phyloP scores from a whole-genome alignment of 2,888 invertebrate species.

The Labia minor region DNA sequence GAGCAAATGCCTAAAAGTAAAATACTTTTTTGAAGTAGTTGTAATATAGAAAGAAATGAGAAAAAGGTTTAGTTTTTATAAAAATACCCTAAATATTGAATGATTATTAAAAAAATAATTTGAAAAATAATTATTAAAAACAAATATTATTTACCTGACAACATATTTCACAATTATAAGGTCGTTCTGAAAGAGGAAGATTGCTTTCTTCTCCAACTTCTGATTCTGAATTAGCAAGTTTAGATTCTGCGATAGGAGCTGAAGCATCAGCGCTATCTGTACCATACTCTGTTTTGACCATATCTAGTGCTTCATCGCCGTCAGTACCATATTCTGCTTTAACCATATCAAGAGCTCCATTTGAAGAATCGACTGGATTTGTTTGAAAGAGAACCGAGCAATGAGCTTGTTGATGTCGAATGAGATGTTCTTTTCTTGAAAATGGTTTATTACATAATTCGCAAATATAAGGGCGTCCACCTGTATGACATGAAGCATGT shows the following conservation, averaged over 20 bases:
- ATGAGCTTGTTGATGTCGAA: constrained; percentile 30
- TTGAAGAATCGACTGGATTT: not conserved
- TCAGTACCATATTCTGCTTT: constrained; percentile 5
- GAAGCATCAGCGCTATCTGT: not conserved
- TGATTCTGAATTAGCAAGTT: constrained; percentile 15
- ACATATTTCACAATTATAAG: constrained; percentile 23
- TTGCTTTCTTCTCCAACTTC: constrained; percentile 19
- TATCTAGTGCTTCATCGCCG: not conserved
- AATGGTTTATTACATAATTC: constrained; percentile 29
- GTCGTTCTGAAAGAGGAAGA: constrained; percentile 16
- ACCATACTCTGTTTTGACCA: not conserved
- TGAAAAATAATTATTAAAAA: too few species aligned
- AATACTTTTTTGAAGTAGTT: too few species aligned
- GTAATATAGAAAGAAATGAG: too few species aligned
- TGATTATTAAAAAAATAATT: too few species aligned
- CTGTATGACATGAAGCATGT: constrained; percentile 29
- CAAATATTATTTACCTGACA: constrained; percentile 14
- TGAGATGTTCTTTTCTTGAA: constrained; percentile 28
- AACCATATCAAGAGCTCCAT: not conserved
- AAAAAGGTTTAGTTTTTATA: too few species aligned
- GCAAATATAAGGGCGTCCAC: constrained; percentile 29
- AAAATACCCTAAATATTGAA: too few species aligned
- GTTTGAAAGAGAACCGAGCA: constrained; percentile 23
- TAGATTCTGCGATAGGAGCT: not conserved
- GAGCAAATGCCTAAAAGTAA: constrained; percentile 27